Evolutionary conservation across 1,140 invertebrate genomes (phyloP), one percentile per base, ranked within the genome.

Genomic region (Polypedilum pembai): DNA sequence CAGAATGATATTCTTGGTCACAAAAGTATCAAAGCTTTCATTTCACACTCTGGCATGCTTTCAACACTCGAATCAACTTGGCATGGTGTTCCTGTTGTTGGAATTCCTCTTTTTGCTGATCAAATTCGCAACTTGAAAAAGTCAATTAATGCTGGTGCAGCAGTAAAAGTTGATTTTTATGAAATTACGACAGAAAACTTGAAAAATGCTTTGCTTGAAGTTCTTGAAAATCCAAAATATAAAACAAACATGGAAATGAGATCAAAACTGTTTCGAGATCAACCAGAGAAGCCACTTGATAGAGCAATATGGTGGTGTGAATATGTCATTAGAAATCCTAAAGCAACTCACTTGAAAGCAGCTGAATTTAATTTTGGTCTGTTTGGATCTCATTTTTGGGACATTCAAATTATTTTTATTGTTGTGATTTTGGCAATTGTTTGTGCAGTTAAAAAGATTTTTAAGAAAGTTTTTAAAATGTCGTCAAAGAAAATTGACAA

Each of bases 71-170:
- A 87, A 80, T 81, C 83, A 3, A 77, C 84, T 5, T 82, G 80
- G 74, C 80, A 82, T 76, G 84, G 82, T 3, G 80, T 85, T 1
- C 85, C 86, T 1, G 76, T 86, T 5, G 76, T 87, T 40, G 82
- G 80, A 3, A 77, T 86, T 12, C 86, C 86, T 1, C 79, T 87
- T 33, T 80, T 82, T 65, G 77, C 78, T n/a, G 86, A 87, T 76
- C 82, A 83, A 41, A 74, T n/a, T 18, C 15, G 65, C 4, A 74
- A 45, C 24, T 7, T 41, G 0, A 45, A 10, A 56, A 74, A 63
- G 17, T 56, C 45, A n/a, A 15, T 45, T 3, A 5, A 4, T 74
- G n/a, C 18, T 18, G 73, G 73, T 56, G 40, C 20, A 7, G 73
- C 21, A 12, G 45, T 40, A 0, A 74, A 24, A 33, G 12, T 74